Evolutionary conservation across 2,888 invertebrate genomes (phyloP), one percentile per base, ranked within the genome.

Genomic region (Cacoxenus indagator): DNA sequence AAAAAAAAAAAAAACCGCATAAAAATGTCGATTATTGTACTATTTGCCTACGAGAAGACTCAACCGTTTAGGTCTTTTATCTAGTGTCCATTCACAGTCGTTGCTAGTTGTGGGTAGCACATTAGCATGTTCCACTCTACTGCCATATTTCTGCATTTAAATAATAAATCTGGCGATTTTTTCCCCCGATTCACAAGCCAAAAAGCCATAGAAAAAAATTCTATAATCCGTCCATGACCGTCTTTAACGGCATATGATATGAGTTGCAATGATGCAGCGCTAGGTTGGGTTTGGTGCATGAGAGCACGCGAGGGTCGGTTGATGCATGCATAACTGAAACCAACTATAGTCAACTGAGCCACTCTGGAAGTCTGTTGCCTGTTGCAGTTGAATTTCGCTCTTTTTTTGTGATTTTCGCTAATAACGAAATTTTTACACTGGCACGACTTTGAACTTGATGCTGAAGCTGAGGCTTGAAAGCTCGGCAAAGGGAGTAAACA

Each of bases 111-210:
- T 37, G 1, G 48, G 31, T 31, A 29, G n/a, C 51, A 59, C 22
- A 59, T 59, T 59, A 17, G 59, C 59, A 59, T 59, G 59, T 59
- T 59, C 59, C 59, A 59, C 19, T 19, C 59, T 31, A 59, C 59
- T 59, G 65, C 68, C 81, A 80, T 83, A 83, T 81, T 77, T 81
- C 75, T 83, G 79, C 78, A 83, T 79, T 81, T 79, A 82, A 79
- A 80, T 80, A 80, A 83, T 80, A 80, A 80, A 80, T 83, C 80
- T 80, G 68, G 19, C 19, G 11, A 19, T 59, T 59, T 59, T 31
- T n/a, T n/a, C n/a, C n/a, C n/a, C n/a, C n/a, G n/a, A n/a, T n/a
- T n/a, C n/a, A 31, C 59, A 57, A 55, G 24, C 14, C 24, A 55
- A 55, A 26, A 55, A 48, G n/a, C 55, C 5, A 55, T n/a, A 27